A percentile compares a stretch with the other conserved stretches of the same genome.
Conservation (phyloP, 1,140 invertebrate species). For the Pogonus chalceus region DNA sequence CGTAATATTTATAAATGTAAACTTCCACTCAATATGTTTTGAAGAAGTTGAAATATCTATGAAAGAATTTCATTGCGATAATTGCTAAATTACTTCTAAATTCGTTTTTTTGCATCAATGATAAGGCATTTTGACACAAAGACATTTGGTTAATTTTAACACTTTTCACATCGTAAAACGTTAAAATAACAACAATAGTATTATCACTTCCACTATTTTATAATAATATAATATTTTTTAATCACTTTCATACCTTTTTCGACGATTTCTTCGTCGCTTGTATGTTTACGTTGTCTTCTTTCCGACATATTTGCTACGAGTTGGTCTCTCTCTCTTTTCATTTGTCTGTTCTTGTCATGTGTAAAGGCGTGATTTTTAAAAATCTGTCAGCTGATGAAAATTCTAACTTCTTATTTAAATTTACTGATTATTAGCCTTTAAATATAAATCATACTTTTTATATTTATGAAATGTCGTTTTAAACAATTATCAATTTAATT, state of each 20-base stretch:
- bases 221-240: not conserved
- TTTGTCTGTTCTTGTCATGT: not conserved
- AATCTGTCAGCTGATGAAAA: not conserved
- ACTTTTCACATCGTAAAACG: not conserved
- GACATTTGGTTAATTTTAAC: not conserved
- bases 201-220: not conserved
- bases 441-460: too few species aligned
- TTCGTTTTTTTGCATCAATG: not conserved
- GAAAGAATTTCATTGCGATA: too few species aligned
- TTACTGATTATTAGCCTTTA: too few species aligned
- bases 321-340: not conserved
- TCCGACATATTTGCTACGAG: slow-evolving; percentile 5
- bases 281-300: slow-evolving; percentile 2
- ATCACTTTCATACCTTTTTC: not conserved
- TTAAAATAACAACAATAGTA: not conserved
- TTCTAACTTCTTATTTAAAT: too few species aligned
- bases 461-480: too few species aligned
- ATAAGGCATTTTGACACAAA: not conserved
- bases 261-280: not conserved
- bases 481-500: too few species aligned
- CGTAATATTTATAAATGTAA: not conserved
- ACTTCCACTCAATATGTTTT: too few species aligned
- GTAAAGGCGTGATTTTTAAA: not conserved
- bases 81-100: too few species aligned
- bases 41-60: too few species aligned